phyloP scores from a whole-genome alignment of 1,140 invertebrate species.

The Colletes gigas region DNA sequence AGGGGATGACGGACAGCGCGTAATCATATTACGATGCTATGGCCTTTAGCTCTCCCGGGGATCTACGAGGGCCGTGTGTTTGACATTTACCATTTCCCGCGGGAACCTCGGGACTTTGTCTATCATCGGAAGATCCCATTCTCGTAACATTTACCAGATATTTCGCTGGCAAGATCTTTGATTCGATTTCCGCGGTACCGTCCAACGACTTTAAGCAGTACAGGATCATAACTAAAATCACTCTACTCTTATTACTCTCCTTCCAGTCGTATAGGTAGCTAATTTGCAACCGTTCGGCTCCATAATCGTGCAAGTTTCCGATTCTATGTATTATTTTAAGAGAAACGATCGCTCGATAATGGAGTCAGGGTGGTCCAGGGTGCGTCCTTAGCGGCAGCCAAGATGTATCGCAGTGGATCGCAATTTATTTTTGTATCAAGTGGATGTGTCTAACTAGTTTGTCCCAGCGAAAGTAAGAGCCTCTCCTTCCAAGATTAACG shows the following conservation, averaged over 20 bases:
- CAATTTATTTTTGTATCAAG: slow-evolving; percentile 81
- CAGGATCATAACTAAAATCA: too few species aligned
- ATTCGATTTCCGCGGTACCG: neutral
- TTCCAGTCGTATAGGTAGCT: too few species aligned
- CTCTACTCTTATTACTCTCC: too few species aligned
- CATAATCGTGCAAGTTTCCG: neutral
- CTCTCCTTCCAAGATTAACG: slow-evolving; percentile 79
- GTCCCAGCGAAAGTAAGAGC: slow-evolving; percentile 75
- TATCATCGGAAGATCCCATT: slow-evolving; percentile 54
- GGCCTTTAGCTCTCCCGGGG: slow-evolving; percentile 75
- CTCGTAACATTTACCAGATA: slow-evolving; percentile 56
- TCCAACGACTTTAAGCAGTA: too few species aligned
- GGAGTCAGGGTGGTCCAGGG: neutral
- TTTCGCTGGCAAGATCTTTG: neutral
- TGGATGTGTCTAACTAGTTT: slow-evolving; percentile 79
- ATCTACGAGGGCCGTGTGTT: slow-evolving; percentile 67
- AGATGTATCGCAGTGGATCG: slow-evolving; percentile 74
- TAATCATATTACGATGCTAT: slow-evolving; percentile 78
- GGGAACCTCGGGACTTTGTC: slow-evolving; percentile 61
- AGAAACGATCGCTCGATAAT: slow-evolving; percentile 7
- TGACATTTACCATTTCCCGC: slow-evolving; percentile 79
- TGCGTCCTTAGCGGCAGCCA: neutral
- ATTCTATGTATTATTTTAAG: neutral
- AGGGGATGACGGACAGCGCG: slow-evolving; percentile 69
- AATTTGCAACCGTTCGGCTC: neutral